Evolutionary conservation across 2,888 invertebrate genomes (phyloP).

Genomic region (Scaptomyza reducta): DNA sequence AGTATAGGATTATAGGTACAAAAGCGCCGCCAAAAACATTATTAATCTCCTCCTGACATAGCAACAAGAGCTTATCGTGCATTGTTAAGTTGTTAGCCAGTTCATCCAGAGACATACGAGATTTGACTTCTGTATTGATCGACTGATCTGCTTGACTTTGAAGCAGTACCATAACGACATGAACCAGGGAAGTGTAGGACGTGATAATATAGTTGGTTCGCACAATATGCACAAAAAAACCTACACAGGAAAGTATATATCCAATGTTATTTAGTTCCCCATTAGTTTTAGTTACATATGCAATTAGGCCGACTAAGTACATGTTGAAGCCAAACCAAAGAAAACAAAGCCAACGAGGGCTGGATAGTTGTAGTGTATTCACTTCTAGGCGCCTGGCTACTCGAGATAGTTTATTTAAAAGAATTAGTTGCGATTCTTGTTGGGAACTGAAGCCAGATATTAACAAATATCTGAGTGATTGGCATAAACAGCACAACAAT

Average conservation of each 20-base stretch:
- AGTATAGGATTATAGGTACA: slow-evolving; percentile 26
- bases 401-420: slow-evolving; percentile 10
- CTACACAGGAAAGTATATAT: neutral
- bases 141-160: slow-evolving; percentile 17
- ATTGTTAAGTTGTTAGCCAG: slow-evolving; percentile 12
- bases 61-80: slow-evolving; percentile 43
- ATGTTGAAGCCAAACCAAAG: slow-evolving; percentile 22
- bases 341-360: slow-evolving; percentile 21
- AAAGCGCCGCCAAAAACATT: slow-evolving; percentile 43
- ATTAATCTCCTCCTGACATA: slow-evolving; percentile 34
- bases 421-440: slow-evolving; percentile 20
- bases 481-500: slow-evolving; percentile 2
- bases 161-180: slow-evolving; percentile 15
- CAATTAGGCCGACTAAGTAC: neutral
- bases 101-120: neutral
- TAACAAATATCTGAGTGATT: neutral
- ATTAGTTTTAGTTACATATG: neutral
- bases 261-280: neutral
- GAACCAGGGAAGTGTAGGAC: slow-evolving; percentile 25
- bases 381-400: slow-evolving; percentile 22
- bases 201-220: slow-evolving; percentile 29
- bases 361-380: slow-evolving; percentile 12
- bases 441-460: slow-evolving; percentile 27
- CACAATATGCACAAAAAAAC: neutral
- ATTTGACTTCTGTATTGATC: neutral